Conservation (phyloP, 2,797 vertebrate genomes). For the Otolemur crassicaudatus region DNA sequence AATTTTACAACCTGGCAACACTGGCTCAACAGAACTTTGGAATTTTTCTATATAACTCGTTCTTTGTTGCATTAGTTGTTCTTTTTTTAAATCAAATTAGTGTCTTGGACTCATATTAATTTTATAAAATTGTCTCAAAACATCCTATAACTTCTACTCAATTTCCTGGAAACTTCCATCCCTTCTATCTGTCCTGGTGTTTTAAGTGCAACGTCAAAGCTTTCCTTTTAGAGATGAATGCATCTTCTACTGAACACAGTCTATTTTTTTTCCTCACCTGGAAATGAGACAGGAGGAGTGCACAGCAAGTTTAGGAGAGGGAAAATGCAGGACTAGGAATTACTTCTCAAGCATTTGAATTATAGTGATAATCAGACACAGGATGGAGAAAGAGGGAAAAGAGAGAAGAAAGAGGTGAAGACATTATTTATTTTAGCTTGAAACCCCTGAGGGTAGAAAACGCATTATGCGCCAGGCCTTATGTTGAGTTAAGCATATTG, state of each 20-base stretch:
- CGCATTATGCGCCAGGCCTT: background rate
- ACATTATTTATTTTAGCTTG: background rate
- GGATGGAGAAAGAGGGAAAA: background rate
- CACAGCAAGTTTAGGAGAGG: background rate
- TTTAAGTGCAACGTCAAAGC: background rate
- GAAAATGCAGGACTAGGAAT: background rate
- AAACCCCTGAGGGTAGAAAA: constrained; percentile 48
- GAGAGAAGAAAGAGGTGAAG: background rate
- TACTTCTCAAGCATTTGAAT: background rate
- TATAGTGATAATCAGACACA: background rate
- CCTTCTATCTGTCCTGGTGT: background rate
- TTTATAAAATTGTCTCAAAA: background rate
- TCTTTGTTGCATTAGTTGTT: background rate
- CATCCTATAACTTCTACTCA: background rate
- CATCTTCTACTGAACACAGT: background rate
- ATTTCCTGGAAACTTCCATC: background rate
- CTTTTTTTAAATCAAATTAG: background rate
- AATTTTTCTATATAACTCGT: background rate
- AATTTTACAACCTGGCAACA: background rate
- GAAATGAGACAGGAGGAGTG: background rate
- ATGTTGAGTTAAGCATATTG: constrained; percentile 57
- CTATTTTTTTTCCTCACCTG: background rate
- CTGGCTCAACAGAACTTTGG: background rate
- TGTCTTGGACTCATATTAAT: background rate
- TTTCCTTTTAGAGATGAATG: background rate